Conservation (phyloP, 2,888 invertebrate species). For the Stenichneumon culpator region DNA sequence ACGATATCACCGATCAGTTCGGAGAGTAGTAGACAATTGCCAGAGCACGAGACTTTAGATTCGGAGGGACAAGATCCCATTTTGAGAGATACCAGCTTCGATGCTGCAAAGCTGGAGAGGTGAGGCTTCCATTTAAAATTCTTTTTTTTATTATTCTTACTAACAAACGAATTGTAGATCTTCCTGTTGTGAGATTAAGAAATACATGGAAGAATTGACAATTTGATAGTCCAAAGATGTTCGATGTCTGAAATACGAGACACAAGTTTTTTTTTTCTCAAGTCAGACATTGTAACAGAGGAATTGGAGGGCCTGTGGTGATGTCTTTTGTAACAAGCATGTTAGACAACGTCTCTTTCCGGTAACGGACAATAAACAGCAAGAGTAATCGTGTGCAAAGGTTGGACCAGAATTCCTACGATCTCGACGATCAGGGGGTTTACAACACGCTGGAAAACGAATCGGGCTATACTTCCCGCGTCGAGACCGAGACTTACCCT, state of each 20-base stretch:
- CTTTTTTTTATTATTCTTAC: not conserved
- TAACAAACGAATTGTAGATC: not conserved
- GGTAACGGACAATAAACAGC: slow-evolving; percentile 19
- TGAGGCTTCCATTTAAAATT: slow-evolving; percentile 48
- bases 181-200: not conserved
- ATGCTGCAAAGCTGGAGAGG: slow-evolving; percentile 76
- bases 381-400: slow-evolving; percentile 63
- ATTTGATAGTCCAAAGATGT: not conserved
- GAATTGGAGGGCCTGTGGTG: slow-evolving; percentile 5
- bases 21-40: slow-evolving; percentile 70
- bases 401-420: slow-evolving; percentile 74
- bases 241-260: slow-evolving; percentile 45
- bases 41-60: slow-evolving; percentile 67
- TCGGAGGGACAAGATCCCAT: slow-evolving; percentile 73
- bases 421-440: slow-evolving; percentile 74
- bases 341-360: not conserved
- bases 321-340: slow-evolving; percentile 11
- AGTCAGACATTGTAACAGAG: slow-evolving; percentile 36
- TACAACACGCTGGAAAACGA: slow-evolving; percentile 77
- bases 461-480: slow-evolving; percentile 80
- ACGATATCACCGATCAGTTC: slow-evolving; percentile 78
- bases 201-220: not conserved
- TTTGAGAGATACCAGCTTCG: slow-evolving; percentile 74
- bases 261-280: slow-evolving; percentile 33
- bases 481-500: slow-evolving; percentile 76